Evolutionary conservation across 2,113 vertebrate genomes (phyloP).

Genomic region (Dascyllus trimaculatus): DNA sequence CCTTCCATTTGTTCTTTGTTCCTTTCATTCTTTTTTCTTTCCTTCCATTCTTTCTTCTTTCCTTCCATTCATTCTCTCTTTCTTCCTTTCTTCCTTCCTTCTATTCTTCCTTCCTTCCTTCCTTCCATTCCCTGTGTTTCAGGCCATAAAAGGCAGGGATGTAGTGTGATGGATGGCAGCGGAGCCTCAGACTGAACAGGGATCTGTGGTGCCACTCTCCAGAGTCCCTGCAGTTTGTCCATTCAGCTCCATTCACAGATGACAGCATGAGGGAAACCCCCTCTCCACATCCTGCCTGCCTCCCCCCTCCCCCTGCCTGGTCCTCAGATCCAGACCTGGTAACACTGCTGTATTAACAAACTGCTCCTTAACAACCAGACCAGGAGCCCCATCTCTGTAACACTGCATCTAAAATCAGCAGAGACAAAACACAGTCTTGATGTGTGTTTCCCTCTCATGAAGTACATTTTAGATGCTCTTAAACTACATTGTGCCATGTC

Average conservation of each 20-base stretch:
- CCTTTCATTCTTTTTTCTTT: no score
- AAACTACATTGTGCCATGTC: not conserved
- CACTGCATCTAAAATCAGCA: no score
- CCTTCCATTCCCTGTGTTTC: conserved; percentile 20
- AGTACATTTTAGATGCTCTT: conserved; percentile 14
- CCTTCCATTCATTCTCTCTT: no score
- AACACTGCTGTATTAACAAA: conserved; percentile 65
- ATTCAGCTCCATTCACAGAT: conserved; percentile 64
- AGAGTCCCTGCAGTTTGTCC: conserved; percentile 67
- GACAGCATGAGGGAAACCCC: conserved; percentile 57
- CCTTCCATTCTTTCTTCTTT: no score
- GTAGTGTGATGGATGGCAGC: conserved; percentile 67
- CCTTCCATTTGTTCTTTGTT: not conserved
- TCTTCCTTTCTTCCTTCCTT: no score
- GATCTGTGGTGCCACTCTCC: conserved; percentile 47
- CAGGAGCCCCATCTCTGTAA: conserved; percentile 32
- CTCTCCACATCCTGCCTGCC: conserved; percentile 54
- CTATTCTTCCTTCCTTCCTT: no score
- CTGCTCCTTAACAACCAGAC: conserved; percentile 68
- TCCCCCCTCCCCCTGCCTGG: no score
- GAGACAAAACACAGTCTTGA: conserved; percentile 29
- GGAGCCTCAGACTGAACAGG: conserved; percentile 35
- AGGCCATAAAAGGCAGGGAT: conserved; percentile 74
- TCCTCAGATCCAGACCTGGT: conserved; percentile 47
- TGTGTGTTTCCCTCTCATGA: conserved; percentile 20